These are phyloP conservation scores for Paedocypris sp. DNA, from an alignment of 2,113 vertebrate genomes.

Conservation along the genomic window DNA sequence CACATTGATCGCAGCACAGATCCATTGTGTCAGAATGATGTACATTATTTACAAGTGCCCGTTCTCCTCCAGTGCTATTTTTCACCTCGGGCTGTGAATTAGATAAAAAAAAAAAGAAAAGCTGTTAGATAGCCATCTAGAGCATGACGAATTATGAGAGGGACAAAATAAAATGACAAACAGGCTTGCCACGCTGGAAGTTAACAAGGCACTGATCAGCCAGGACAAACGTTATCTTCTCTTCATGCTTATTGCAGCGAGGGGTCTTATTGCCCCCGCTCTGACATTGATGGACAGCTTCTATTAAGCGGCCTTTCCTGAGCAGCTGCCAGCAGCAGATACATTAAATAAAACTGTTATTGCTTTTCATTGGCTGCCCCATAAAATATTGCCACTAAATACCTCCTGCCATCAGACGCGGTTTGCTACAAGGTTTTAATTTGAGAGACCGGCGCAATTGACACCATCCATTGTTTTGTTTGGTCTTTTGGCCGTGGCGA, in stretches of 20 bases:
- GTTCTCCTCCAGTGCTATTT: conserved; percentile 23
- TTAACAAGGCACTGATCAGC: conserved; percentile 77
- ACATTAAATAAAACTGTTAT: conserved; percentile 97
- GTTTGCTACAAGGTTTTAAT: conserved; percentile 97
- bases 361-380: conserved; percentile 89
- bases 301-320: conserved; percentile 82
- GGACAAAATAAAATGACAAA: conserved; percentile 75
- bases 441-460: conserved; percentile 84
- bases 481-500: conserved; percentile 78
- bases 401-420: conserved; percentile 86
- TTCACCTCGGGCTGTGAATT: conserved; percentile 29
- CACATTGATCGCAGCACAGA: conserved; percentile 37
- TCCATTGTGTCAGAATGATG: conserved; percentile 37
- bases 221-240: conserved; percentile 71
- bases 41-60: conserved; percentile 44
- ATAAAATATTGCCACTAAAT: conserved; percentile 92
- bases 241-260: conserved; percentile 87
- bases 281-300: conserved; percentile 96
- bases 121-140: conserved; percentile 49
- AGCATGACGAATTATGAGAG: conserved; percentile 58
- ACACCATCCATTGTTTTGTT: conserved; percentile 83
- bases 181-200: conserved; percentile 61
- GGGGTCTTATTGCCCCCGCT: conserved; percentile 72
- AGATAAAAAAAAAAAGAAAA: conserved; percentile 17
- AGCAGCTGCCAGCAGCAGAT: conserved; percentile 93